Percentiles rank a stretch among this genome's conserved stretches.
phyloP scores from a whole-genome alignment of 2,888 invertebrate species.

The Stramonita haemastoma region DNA sequence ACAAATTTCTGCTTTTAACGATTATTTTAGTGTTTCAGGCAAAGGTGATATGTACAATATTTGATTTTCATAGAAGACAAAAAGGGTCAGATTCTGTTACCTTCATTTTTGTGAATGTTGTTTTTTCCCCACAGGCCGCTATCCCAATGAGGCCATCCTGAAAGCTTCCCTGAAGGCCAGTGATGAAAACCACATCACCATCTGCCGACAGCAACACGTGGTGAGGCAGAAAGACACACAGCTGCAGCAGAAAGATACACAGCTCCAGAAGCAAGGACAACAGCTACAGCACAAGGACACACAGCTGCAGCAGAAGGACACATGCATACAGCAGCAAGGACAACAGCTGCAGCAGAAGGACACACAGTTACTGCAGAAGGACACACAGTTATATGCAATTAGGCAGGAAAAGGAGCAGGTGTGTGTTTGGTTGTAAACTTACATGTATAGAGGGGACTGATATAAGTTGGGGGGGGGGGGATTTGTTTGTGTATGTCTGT shows the following conservation, averaged over 20 bases:
- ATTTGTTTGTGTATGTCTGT: background rate
- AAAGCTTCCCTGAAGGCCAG: constrained; percentile 46
- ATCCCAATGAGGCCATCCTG: constrained; percentile 46
- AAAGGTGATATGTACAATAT: too few relatives aligned
- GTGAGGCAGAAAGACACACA: constrained; percentile 12
- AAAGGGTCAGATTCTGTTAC: too few relatives aligned
- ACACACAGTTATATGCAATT: background rate
- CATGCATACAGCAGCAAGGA: background rate
- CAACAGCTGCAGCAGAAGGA: too few relatives aligned
- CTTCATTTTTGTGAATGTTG: background rate
- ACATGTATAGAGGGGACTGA: background rate
- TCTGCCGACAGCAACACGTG: constrained; percentile 47
- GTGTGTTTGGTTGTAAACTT: background rate
- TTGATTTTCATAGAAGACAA: too few relatives aligned
- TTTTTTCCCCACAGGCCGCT: constrained; percentile 40
- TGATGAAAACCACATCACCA: constrained; percentile 41
- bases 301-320: too few relatives aligned
- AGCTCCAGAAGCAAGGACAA: background rate
- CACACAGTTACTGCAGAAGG: too few relatives aligned
- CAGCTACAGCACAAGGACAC: constrained; percentile 6
- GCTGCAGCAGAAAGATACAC: constrained; percentile 4
- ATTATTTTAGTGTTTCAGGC: too few relatives aligned
- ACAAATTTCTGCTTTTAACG: too few relatives aligned
- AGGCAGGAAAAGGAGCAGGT: constrained; percentile 16
- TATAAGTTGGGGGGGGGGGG: background rate